phyloP scores from a whole-genome alignment of 2,113 vertebrate species.

The Microcebus jonahi region DNA sequence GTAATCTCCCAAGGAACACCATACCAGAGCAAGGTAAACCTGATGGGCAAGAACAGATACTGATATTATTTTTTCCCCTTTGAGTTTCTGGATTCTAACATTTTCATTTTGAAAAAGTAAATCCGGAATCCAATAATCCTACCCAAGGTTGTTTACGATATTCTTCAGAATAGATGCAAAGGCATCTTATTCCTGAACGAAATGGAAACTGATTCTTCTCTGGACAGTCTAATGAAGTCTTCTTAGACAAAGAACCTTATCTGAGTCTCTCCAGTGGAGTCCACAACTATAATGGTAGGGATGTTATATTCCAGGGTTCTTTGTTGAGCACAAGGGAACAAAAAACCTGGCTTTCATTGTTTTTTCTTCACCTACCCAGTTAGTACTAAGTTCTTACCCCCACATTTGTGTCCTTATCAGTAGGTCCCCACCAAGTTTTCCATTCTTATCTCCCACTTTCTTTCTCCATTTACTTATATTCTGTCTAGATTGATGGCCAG shows the following conservation, averaged over 20 bases:
- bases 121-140: background rate
- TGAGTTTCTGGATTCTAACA: background rate
- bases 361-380: background rate
- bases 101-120: background rate
- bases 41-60: background rate
- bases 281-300: background rate
- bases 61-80: background rate
- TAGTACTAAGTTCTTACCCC: background rate
- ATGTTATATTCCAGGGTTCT: background rate
- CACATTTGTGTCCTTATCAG: background rate
- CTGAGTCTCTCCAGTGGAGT: background rate
- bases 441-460: background rate
- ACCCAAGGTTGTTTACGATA: background rate
- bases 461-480: background rate
- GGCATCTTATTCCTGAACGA: background rate
- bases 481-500: background rate
- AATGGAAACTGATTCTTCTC: background rate
- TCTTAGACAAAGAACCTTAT: background rate
- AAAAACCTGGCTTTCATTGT: background rate
- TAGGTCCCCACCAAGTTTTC: background rate
- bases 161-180: background rate
- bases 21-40: background rate
- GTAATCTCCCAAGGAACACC: background rate
- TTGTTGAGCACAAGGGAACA: background rate
- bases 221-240: background rate